phyloP scores from a whole-genome alignment of 2,113 vertebrate genomes.

The Rhinolophus ferrumequinum region DNA sequence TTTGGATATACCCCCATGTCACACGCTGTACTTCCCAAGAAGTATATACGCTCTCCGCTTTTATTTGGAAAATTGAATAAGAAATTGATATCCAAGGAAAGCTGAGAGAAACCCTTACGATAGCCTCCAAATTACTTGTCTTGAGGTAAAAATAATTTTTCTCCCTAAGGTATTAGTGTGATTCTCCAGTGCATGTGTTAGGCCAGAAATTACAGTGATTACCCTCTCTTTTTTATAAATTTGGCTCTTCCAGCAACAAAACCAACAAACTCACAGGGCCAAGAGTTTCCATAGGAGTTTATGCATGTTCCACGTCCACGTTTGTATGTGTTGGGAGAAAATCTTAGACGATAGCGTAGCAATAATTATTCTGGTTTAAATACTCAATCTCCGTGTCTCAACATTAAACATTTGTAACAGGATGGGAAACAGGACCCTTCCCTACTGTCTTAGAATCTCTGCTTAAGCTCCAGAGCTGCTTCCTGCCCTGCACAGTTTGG shows the following conservation, averaged over 20 bases:
- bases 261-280: not conserved
- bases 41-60: not conserved
- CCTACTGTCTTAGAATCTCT: not conserved
- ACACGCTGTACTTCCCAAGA: not conserved
- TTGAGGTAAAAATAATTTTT: slow-evolving; percentile 50
- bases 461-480: not conserved
- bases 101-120: slow-evolving; percentile 29
- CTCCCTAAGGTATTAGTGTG: not conserved
- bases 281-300: not conserved
- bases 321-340: not conserved
- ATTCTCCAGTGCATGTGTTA: slow-evolving; percentile 48
- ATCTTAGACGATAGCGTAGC: not conserved
- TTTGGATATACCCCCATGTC: not conserved
- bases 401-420: not conserved
- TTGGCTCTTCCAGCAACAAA: slow-evolving; percentile 28
- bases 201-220: slow-evolving; percentile 51
- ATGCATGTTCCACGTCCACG: not conserved
- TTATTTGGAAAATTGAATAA: slow-evolving; percentile 52
- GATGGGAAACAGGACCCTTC: not conserved
- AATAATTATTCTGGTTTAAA: not conserved
- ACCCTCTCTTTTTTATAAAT: slow-evolving; percentile 19
- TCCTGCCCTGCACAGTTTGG: not conserved
- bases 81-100: slow-evolving; percentile 48
- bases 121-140: slow-evolving; percentile 40
- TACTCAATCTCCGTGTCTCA: not conserved